phyloP scores from a whole-genome alignment of 2,888 invertebrate species.

The Entomobrya multifasciata region DNA sequence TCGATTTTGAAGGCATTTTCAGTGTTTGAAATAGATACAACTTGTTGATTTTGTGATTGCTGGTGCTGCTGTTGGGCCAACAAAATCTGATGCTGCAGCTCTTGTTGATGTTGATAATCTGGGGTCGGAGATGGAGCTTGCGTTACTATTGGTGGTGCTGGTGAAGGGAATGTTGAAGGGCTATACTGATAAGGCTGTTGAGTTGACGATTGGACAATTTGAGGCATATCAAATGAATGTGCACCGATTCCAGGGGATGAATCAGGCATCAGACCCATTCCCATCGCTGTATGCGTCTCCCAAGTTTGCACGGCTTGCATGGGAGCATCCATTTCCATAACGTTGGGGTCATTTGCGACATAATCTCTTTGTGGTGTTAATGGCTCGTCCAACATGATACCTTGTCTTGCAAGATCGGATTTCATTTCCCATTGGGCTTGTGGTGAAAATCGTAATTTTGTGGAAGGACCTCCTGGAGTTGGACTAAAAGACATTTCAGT shows the following conservation, averaged over 20 bases:
- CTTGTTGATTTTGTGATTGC: no score
- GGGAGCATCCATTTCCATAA: constrained; percentile 63
- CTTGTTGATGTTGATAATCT: constrained; percentile 55
- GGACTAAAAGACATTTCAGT: constrained; percentile 62
- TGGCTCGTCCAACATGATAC: constrained; percentile 50
- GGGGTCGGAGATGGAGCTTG: constrained; percentile 10
- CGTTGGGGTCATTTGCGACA: constrained; percentile 45
- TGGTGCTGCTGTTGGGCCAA: constrained; percentile 40
- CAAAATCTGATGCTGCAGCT: constrained; percentile 50
- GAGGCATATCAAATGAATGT: not conserved
- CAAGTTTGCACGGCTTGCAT: constrained; percentile 48
- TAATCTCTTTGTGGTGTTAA: constrained; percentile 26
- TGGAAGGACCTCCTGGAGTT: constrained; percentile 57
- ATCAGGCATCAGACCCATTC: not conserved
- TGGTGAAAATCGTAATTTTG: constrained; percentile 60
- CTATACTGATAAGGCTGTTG: not conserved
- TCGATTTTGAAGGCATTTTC: constrained; percentile 37
- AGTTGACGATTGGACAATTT: constrained; percentile 16
- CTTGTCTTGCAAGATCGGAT: constrained; percentile 51
- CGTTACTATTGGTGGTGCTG: constrained; percentile 5
- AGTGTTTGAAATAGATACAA: no score
- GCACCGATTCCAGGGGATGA: not conserved
- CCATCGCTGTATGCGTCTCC: constrained; percentile 42
- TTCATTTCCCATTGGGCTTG: constrained; percentile 65
- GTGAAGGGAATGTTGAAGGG: constrained; percentile 47